These are phyloP conservation scores for Isotomurus palustris DNA, from an alignment of 2,888 invertebrate species.

Conservation along the genomic window DNA sequence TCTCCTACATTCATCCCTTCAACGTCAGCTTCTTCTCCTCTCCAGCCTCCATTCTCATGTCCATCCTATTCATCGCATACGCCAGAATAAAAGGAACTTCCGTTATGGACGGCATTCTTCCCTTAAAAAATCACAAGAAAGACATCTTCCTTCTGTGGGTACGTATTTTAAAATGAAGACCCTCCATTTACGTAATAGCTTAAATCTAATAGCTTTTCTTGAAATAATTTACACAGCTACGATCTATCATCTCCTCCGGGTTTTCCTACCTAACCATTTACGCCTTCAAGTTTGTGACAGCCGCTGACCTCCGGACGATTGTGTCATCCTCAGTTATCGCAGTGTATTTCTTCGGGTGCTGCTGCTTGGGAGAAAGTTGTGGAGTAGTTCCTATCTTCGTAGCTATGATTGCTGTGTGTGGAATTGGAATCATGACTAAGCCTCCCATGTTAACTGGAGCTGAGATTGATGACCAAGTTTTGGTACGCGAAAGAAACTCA, in stretches of 20 bases:
- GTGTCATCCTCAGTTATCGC: neutral
- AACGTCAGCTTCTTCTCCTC: slow-evolving; percentile 16
- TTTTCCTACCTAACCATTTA: neutral
- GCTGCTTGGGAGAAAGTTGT: neutral
- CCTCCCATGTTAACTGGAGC: neutral
- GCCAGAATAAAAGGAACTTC: too few relatives aligned
- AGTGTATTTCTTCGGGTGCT: neutral
- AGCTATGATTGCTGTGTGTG: neutral
- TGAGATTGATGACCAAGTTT: neutral
- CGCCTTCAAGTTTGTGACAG: neutral
- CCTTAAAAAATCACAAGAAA: slow-evolving; percentile 27
- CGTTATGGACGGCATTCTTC: slow-evolving; percentile 21
- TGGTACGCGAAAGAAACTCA: neutral
- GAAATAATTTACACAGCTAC: too few relatives aligned
- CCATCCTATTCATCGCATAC: slow-evolving; percentile 5
- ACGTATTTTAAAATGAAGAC: slow-evolving; percentile 14
- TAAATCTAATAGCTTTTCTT: neutral
- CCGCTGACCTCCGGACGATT: neutral
- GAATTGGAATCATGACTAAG: slow-evolving; percentile 1
- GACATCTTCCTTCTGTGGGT: slow-evolving; percentile 31
- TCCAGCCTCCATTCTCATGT: neutral
- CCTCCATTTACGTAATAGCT: too few relatives aligned
- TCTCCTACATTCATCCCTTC: slow-evolving; percentile 26
- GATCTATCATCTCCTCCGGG: neutral
- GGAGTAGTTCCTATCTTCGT: neutral